phyloP scores from a whole-genome alignment of 2,888 invertebrate species.

The Lasioglossum marginatum region DNA sequence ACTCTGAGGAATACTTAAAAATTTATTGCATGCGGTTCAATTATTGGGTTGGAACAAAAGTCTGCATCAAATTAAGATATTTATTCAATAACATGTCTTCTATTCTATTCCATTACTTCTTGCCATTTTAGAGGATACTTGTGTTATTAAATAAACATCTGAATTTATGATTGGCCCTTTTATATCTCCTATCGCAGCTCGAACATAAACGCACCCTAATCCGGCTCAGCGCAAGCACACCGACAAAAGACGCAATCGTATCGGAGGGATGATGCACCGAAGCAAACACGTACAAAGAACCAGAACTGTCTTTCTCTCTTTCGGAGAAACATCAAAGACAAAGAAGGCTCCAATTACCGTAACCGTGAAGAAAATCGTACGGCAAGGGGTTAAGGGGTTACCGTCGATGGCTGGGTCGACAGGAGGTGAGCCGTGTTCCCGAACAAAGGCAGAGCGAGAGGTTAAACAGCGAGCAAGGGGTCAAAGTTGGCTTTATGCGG shows the following conservation, averaged over 20 bases:
- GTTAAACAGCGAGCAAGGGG: background rate
- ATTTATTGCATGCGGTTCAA: no score
- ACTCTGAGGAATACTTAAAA: no score
- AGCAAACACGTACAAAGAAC: background rate
- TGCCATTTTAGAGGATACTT: no score
- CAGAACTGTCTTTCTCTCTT: background rate
- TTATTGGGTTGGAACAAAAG: no score
- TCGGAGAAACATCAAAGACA: background rate
- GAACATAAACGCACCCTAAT: no score
- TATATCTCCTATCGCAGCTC: no score
- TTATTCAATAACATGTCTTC: no score
- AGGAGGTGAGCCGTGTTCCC: background rate
- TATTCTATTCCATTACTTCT: no score
- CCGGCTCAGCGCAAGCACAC: no score
- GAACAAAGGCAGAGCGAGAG: conserved; percentile 7
- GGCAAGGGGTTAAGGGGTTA: conserved; percentile 3
- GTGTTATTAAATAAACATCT: no score
- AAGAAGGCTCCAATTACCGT: background rate
- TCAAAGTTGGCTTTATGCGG: conserved; percentile 24
- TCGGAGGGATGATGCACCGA: background rate
- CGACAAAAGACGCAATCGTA: background rate
- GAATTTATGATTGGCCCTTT: no score
- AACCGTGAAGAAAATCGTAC: background rate
- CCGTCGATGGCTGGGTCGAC: background rate
- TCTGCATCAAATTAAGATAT: no score